Percentiles rank a stretch among this genome's conserved stretches.
phyloP scores from a whole-genome alignment of 2,888 invertebrate species.

The Chymomyza amoena region DNA sequence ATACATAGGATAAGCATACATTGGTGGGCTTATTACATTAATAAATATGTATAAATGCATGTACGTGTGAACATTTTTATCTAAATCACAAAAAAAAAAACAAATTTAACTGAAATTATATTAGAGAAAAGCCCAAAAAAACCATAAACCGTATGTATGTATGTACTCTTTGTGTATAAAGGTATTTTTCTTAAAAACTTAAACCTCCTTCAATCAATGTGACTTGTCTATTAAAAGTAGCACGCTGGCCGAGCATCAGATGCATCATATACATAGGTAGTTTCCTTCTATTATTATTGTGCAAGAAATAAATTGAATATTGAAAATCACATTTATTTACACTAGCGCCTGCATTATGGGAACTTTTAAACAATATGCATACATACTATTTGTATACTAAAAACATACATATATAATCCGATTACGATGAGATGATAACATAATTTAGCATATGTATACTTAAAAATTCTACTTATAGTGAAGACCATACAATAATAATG shows the following conservation, averaged over 20 bases:
- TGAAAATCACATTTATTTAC: conserved; percentile 40
- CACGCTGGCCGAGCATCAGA: conserved; percentile 64
- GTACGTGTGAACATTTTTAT: background rate
- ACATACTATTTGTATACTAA: conserved; percentile 46
- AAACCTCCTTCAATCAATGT: conserved; percentile 74
- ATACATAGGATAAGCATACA: conserved; percentile 36
- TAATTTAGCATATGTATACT: conserved; percentile 3
- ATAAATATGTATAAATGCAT: conserved; percentile 28
- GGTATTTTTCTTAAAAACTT: conserved; percentile 28
- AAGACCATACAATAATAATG: conserved; percentile 37
- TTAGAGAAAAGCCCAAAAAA: background rate
- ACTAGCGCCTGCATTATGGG: conserved; percentile 13
- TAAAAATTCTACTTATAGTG: conserved; percentile 10
- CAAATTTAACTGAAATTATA: too few relatives aligned
- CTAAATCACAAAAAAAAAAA: background rate
- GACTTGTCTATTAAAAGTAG: conserved; percentile 69
- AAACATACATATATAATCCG: conserved; percentile 25
- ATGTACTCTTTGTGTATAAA: conserved; percentile 24
- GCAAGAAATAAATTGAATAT: conserved; percentile 31
- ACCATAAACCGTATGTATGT: conserved; percentile 17
- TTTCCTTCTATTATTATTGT: conserved; percentile 52
- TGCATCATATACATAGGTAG: conserved; percentile 48
- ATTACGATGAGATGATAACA: conserved; percentile 24
- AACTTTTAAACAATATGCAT: conserved; percentile 65
- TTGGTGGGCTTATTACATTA: conserved; percentile 55